Evolutionary conservation across 2,888 invertebrate species (phyloP).

Genomic region (Euphydryas editha): DNA sequence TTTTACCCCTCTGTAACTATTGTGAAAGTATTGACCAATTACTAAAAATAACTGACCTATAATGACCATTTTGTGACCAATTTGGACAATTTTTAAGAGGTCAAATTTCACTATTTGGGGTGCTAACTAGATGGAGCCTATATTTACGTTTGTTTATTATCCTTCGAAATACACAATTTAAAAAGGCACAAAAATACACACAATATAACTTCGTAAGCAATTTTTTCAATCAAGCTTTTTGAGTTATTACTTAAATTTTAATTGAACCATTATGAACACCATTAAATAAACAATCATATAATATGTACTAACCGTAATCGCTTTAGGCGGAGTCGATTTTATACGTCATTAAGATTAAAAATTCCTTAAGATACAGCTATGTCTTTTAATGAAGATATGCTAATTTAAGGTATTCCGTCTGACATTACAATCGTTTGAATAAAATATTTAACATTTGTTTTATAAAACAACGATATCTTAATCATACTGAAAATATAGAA

Average conservation of each 20-base stretch:
- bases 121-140: too few relatives aligned
- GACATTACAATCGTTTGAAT: background rate
- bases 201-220: background rate
- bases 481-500: too few relatives aligned
- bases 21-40: too few relatives aligned
- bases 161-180: too few relatives aligned
- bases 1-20: too few relatives aligned
- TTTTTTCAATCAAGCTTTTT: background rate
- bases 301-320: conserved; percentile 7
- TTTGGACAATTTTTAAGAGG: too few relatives aligned
- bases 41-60: too few relatives aligned
- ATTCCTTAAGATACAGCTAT: background rate
- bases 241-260: conserved; percentile 7
- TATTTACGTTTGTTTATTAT: too few relatives aligned
- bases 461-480: too few relatives aligned
- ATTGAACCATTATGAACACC: conserved; percentile 5
- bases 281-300: conserved; percentile 11
- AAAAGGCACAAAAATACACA: background rate
- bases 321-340: conserved; percentile 11
- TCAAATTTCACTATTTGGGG: too few relatives aligned
- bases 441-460: too few relatives aligned
- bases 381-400: background rate
- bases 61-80: too few relatives aligned
- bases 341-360: conserved; percentile 4
- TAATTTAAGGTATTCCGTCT: background rate